Evolutionary conservation across 2,113 vertebrate genomes (phyloP), one percentile per base, ranked within the genome.

Genomic region (Podiceps cristatus): DNA sequence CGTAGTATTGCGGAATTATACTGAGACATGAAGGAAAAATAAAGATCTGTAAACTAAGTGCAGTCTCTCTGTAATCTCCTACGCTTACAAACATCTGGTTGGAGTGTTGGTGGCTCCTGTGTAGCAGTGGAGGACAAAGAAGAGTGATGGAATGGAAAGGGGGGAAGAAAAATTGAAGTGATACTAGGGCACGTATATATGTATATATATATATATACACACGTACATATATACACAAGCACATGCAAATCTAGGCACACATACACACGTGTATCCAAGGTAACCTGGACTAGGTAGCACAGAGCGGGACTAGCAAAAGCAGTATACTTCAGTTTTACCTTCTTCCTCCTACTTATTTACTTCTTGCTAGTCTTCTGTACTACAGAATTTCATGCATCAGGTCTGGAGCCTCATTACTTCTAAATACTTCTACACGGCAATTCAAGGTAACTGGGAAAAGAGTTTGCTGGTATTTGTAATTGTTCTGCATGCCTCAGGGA

Each of bases 171-270:
- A 80, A 77, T 2, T 16, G 13, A 85, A 29, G 13, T 68, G 9
- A 56, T 52, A 17, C 12, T 7, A 25, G 22, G 9, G 2, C 60
- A 44, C 2, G 2, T 33, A 35, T 0, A 0, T 12, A 12, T 3
- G 50, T 2, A 49, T 25, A 49, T 33, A 35, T 0, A 0, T 12
- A 12, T 3, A 56, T 2, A 49, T 25, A 49, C 1, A 33, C 25
- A 10, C 17, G 20, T 2, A 42, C 12, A 12, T 3, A 56, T 2
- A 53, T 25, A 49, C 1, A 33, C 19, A 79, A 82, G 33, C 8
- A 37, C 37, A 31, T 5, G 71, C 18, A 91, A 33, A 67, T 11
- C 45, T 2, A 35, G 4, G 18, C 22, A 81, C 11, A 47, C 7
- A 9, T 11, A n/a, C 31, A 44, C 24, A 33, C 0, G 1, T 4